Conservation (phyloP, 53 echinoderm and acorn worm genomes). For the Crossaster papposus region DNA sequence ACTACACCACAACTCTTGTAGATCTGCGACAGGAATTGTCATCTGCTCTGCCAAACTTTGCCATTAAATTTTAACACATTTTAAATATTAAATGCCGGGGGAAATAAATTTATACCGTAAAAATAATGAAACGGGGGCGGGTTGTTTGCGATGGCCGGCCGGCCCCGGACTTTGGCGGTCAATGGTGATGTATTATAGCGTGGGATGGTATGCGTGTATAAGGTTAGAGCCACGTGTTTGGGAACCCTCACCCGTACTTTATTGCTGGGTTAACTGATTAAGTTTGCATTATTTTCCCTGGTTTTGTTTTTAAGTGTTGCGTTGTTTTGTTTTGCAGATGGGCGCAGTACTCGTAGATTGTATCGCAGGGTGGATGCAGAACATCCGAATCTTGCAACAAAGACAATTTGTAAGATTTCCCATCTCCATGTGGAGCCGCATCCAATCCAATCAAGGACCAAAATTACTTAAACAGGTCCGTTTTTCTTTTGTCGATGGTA, state of each 20-base stretch:
- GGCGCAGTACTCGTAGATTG: neutral
- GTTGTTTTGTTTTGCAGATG: slow-evolving; percentile 33
- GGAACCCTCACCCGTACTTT: neutral
- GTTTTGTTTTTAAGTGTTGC: slow-evolving; percentile 24
- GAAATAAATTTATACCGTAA: slow-evolving; percentile 64
- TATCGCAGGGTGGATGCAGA: neutral
- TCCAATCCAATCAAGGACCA: neutral
- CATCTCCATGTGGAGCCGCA: too few relatives aligned
- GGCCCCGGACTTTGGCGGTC: slow-evolving; percentile 10
- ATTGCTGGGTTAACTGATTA: slow-evolving; percentile 47
- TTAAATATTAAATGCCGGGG: slow-evolving; percentile 62
- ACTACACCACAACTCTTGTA: neutral
- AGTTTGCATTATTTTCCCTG: slow-evolving; percentile 44
- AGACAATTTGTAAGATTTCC: too few relatives aligned
- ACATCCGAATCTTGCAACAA: too few relatives aligned
- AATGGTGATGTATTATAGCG: slow-evolving; percentile 5
- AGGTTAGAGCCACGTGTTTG: slow-evolving; percentile 37
- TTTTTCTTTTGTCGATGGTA: neutral
- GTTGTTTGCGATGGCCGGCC: slow-evolving; percentile 19
- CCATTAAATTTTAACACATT: slow-evolving; percentile 65
- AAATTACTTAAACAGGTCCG: too few relatives aligned
- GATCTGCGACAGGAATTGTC: slow-evolving; percentile 30
- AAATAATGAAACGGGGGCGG: slow-evolving; percentile 50
- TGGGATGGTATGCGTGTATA: slow-evolving; percentile 3
- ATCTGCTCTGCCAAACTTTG: slow-evolving; percentile 57